Conservation (phyloP, 2,113 vertebrate genomes). For the Acrocephalus arundinaceus region DNA sequence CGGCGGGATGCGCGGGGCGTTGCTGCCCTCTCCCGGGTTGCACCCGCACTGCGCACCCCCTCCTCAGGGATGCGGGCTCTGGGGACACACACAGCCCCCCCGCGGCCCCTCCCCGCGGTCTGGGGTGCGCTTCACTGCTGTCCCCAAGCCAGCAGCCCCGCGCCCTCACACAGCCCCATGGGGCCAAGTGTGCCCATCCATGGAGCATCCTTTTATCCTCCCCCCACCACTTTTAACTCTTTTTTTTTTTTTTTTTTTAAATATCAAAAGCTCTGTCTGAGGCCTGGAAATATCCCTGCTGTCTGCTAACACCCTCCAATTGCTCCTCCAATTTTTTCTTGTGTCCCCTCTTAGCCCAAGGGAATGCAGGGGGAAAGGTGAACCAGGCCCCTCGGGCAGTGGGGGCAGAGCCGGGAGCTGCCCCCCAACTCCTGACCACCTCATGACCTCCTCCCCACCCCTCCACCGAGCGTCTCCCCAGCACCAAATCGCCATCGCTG, state of each 20-base stretch:
- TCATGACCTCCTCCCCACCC: background rate
- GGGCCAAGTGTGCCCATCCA: background rate
- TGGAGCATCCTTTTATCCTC: background rate
- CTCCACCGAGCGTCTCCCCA: background rate
- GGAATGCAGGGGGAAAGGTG: background rate
- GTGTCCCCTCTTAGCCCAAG: background rate
- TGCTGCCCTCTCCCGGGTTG: slow-evolving; percentile 24
- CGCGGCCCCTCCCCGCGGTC: background rate
- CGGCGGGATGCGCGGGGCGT: background rate
- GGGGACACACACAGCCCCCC: background rate
- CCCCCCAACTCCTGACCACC: background rate
- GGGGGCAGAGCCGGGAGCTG: background rate
- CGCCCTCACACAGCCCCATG: background rate
- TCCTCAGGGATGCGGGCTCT: background rate
- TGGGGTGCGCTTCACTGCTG: background rate
- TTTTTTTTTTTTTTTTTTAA: background rate
- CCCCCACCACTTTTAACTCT: background rate
- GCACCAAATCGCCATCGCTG: background rate
- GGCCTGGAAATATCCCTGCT: background rate
- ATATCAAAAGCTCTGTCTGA: background rate
- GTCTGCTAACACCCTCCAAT: background rate
- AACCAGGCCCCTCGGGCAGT: background rate
- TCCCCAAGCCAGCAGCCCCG: background rate
- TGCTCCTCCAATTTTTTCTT: background rate
- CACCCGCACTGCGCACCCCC: background rate